These are phyloP conservation scores for rabbit (Oryctolagus cuniculus) DNA, from an alignment of 2,113 vertebrate genomes.

Conservation along the genomic window DNA sequence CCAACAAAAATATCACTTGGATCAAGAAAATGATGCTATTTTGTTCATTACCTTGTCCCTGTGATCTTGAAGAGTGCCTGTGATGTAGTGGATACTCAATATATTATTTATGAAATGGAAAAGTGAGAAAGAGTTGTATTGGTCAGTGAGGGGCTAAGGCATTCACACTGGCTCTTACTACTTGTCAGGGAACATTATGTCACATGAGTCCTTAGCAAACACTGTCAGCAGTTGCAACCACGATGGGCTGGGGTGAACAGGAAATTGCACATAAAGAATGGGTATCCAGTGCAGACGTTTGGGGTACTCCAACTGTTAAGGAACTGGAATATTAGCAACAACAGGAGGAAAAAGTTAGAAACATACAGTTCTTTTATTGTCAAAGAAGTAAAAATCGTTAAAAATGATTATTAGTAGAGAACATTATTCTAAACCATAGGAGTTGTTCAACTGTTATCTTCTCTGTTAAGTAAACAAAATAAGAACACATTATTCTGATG, in stretches of 20 bases:
- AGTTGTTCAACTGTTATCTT: background rate
- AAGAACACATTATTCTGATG: background rate
- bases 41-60: background rate
- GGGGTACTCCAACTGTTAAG: background rate
- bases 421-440: background rate
- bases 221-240: background rate
- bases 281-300: background rate
- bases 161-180: background rate
- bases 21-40: background rate
- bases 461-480: background rate
- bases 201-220: background rate
- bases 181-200: accelerated
- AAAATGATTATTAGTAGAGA: background rate
- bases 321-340: background rate
- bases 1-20: background rate
- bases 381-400: background rate
- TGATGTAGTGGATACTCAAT: background rate
- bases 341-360: background rate
- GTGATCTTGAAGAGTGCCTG: background rate
- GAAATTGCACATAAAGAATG: background rate
- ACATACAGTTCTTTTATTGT: background rate
- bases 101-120: background rate
- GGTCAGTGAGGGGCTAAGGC: background rate
- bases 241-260: background rate
- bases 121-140: background rate